Conservation (phyloP, 2,113 vertebrate genomes). For the Halichoeres trimaculatus region DNA sequence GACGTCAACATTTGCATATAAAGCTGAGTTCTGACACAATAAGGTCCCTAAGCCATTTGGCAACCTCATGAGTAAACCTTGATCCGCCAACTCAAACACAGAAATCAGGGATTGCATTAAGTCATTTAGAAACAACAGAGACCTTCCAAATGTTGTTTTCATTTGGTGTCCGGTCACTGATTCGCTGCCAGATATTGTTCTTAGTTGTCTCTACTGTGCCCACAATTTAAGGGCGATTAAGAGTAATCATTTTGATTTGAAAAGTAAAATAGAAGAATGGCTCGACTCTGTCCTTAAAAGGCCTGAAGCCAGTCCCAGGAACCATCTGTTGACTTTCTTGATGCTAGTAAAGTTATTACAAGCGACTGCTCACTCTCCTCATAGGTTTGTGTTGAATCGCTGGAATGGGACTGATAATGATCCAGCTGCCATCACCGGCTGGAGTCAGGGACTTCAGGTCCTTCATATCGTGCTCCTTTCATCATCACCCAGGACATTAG, state of each 20-base stretch:
- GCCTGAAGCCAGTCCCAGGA: background rate
- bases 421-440: constrained; percentile 12
- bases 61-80: constrained; percentile 11
- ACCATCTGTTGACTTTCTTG: constrained; percentile 1
- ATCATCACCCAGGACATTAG: constrained; percentile 38
- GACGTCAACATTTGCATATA: constrained; percentile 18
- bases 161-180: constrained; percentile 9
- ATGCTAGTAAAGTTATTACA: background rate
- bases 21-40: constrained; percentile 5
- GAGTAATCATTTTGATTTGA: constrained; percentile 14
- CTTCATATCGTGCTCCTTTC: constrained; percentile 39
- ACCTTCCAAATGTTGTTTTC: constrained; percentile 43
- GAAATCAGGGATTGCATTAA: constrained; percentile 38
- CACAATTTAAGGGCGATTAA: constrained; percentile 36
- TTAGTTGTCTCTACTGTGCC: constrained; percentile 25
- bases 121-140: constrained; percentile 33
- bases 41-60: constrained; percentile 29
- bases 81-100: constrained; percentile 63
- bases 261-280: background rate
- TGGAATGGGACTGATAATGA: constrained; percentile 1
- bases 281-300: constrained; percentile 18
- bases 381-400: background rate
- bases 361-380: background rate
- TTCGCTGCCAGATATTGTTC: constrained; percentile 34
- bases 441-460: constrained; percentile 23